These are phyloP conservation scores for Globodera ellingtonae DNA, from an alignment of 1,140 invertebrate species.

Conservation along the genomic window DNA sequence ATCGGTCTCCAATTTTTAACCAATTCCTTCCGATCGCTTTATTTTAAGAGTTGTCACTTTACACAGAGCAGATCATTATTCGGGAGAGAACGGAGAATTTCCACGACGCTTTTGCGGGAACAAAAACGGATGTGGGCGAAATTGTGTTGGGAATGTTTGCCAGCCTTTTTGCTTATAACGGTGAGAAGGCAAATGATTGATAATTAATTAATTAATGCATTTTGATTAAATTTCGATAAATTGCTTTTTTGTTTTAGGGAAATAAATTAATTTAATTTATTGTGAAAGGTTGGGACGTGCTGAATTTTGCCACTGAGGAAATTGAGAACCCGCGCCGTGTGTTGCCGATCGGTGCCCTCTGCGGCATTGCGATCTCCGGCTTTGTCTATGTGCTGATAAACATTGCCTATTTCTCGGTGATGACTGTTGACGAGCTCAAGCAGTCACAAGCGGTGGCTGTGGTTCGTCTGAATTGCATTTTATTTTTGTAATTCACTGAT, in stretches of 20 bases:
- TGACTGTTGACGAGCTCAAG: conserved; percentile 50
- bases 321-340: conserved; percentile 53
- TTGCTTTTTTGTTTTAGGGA: no score
- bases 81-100: conserved; percentile 39
- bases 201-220: neutral
- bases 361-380: conserved; percentile 49
- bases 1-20: no score
- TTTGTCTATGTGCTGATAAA: conserved; percentile 54
- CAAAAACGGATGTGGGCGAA: conserved; percentile 47
- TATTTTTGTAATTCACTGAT: neutral
- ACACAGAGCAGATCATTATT: conserved; percentile 21
- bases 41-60: neutral
- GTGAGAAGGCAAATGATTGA: neutral
- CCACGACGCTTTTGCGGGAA: conserved; percentile 43
- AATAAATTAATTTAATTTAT: conserved; percentile 30
- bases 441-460: conserved; percentile 45
- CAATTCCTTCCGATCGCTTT: no score
- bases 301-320: conserved; percentile 56
- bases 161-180: conserved; percentile 43
- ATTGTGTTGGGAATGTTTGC: conserved; percentile 55
- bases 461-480: conserved; percentile 28
- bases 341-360: conserved; percentile 50
- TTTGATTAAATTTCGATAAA: no score
- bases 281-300: conserved; percentile 58
- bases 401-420: conserved; percentile 53